A percentile compares a stretch with the other conserved stretches of the same genome.
These are phyloP conservation scores for Porites lobata DNA, from an alignment of 92 coral and sea anemone genomes.

Conservation along the genomic window DNA sequence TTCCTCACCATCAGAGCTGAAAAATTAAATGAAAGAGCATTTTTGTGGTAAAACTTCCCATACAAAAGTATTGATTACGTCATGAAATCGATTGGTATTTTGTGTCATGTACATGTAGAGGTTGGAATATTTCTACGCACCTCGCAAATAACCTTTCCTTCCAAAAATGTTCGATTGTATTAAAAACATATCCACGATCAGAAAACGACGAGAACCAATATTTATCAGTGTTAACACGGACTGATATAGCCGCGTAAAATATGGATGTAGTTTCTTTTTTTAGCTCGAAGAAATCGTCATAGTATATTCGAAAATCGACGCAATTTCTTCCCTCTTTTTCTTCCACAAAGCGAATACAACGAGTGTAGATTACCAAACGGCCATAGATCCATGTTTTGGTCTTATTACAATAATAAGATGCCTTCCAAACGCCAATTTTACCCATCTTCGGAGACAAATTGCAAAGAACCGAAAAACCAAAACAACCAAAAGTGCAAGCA, in stretches of 20 bases:
- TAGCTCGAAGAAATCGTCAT: conserved; percentile 84
- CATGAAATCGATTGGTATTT: not conserved
- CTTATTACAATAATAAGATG: conserved; percentile 86
- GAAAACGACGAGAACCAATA: conserved; percentile 94
- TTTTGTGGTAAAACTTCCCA: too few species aligned
- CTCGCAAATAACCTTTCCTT: conserved; percentile 83
- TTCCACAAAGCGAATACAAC: conserved; percentile 83
- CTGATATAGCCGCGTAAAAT: conserved; percentile 87
- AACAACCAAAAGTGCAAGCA: not conserved
- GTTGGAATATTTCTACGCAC: conserved; percentile 40
- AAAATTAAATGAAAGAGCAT: not conserved
- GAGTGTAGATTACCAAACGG: conserved; percentile 67
- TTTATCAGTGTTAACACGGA: conserved; percentile 71
- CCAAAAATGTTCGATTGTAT: conserved; percentile 97
- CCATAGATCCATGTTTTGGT: conserved; percentile 89
- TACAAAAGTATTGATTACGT: too few species aligned
- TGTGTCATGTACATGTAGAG: not conserved
- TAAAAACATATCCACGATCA: conserved; percentile 83
- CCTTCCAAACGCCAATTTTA: conserved; percentile 88
- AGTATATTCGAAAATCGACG: conserved; percentile 74
- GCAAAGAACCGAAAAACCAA: not conserved
- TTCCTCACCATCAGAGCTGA: conserved; percentile 10
- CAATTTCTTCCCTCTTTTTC: conserved; percentile 47
- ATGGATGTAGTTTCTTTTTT: conserved; percentile 82
- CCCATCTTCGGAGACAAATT: conserved; percentile 39